phyloP scores from a whole-genome alignment of 2,888 invertebrate species.

The Heliconius aoede region DNA sequence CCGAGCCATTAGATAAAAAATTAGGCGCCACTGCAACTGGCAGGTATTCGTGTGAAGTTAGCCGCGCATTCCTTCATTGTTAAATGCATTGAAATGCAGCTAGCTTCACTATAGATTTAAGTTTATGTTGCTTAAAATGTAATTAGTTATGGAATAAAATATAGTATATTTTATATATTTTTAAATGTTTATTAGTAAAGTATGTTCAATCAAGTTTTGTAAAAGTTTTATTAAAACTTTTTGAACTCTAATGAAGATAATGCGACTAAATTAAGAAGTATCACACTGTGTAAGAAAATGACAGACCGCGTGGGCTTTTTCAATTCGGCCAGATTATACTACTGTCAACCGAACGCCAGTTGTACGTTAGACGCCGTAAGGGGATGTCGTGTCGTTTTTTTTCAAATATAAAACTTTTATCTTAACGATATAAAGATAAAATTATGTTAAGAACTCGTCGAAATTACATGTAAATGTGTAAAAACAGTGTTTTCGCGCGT shows the following conservation, averaged over 20 bases:
- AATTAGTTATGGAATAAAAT: slow-evolving; percentile 65
- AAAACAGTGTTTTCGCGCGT: slow-evolving; percentile 61
- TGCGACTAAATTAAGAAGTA: slow-evolving; percentile 68
- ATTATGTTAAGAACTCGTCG: slow-evolving; percentile 60
- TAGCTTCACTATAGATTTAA: slow-evolving; percentile 36
- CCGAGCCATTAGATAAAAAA: slow-evolving; percentile 40
- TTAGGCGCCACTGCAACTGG: slow-evolving; percentile 33
- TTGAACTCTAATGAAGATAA: slow-evolving; percentile 62
- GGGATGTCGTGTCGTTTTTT: slow-evolving; percentile 60
- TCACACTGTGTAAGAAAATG: slow-evolving; percentile 61
- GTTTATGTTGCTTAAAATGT: slow-evolving; percentile 63
- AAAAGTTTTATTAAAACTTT: slow-evolving; percentile 61
- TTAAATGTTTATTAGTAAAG: not conserved
- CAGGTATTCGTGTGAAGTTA: slow-evolving; percentile 57
- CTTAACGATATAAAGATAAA: slow-evolving; percentile 65
- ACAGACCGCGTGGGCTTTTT: slow-evolving; percentile 62
- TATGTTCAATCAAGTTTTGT: slow-evolving; percentile 50
- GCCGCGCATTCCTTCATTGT: slow-evolving; percentile 51
- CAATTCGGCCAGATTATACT: slow-evolving; percentile 75
- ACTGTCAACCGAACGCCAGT: slow-evolving; percentile 67
- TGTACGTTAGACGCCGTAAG: slow-evolving; percentile 58
- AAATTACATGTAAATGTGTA: slow-evolving; percentile 58
- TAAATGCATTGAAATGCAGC: slow-evolving; percentile 32
- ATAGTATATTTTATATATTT: slow-evolving; percentile 56
- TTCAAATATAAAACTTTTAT: slow-evolving; percentile 70